A percentile compares a stretch with the other conserved stretches of the same genome.
Evolutionary conservation across 2,888 invertebrate genomes (phyloP).

Genomic region (Agrotis segetum): DNA sequence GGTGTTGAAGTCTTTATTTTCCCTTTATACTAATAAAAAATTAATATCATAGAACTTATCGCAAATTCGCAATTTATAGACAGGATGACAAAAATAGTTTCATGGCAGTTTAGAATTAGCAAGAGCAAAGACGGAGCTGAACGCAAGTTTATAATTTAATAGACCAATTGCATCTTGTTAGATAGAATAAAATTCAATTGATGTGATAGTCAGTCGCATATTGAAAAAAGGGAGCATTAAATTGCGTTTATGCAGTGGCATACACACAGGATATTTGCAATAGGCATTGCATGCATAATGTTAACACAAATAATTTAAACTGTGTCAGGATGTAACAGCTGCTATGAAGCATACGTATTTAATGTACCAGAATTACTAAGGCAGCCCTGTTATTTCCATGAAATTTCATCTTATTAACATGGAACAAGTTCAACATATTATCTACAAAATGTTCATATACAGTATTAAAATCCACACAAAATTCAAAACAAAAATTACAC

Average conservation of each 20-base stretch:
- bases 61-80: too few relatives aligned
- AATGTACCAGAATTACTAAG: neutral
- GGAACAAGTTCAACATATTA: too few relatives aligned
- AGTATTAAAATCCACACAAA: too few relatives aligned
- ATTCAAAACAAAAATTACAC: too few relatives aligned
- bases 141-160: constrained; percentile 6
- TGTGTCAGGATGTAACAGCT: neutral
- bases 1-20: too few relatives aligned
- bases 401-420: neutral
- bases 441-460: too few relatives aligned
- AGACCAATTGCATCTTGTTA: constrained; percentile 29
- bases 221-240: neutral
- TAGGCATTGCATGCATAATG: neutral
- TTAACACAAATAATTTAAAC: neutral
- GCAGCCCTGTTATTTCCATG: neutral
- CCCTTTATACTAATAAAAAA: too few relatives aligned
- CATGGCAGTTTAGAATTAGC: too few relatives aligned
- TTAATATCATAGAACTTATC: too few relatives aligned
- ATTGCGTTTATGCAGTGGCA: neutral
- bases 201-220: neutral
- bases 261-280: neutral
- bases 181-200: constrained; percentile 20
- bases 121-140: too few relatives aligned
- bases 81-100: too few relatives aligned
- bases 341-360: neutral